Evolutionary conservation across 2,113 vertebrate genomes (phyloP).

Genomic region (Formicarius rufipectus): DNA sequence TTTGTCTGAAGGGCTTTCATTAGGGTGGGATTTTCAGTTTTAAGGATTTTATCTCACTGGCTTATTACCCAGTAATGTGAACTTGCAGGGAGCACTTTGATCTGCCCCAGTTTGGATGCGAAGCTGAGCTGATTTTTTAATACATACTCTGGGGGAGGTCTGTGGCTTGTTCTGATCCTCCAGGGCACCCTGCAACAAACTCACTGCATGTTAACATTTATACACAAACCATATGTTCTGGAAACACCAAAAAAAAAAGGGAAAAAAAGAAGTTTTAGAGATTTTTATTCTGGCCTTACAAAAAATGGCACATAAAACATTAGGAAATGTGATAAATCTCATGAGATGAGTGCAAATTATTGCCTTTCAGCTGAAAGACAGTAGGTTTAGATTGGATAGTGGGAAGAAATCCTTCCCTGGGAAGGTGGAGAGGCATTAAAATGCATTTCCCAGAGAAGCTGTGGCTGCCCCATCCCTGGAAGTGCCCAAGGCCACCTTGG

Average conservation of each 20-base stretch:
- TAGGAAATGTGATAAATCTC: slow-evolving; percentile 12
- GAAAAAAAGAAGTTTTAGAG: neutral
- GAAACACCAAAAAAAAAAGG: neutral
- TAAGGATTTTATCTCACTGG: neutral
- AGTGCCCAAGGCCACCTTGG: neutral
- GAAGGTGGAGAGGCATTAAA: neutral
- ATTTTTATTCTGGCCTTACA: neutral
- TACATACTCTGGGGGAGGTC: neutral
- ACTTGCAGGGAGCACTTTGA: neutral
- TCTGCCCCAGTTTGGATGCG: neutral
- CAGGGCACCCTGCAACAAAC: neutral
- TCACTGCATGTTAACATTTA: neutral
- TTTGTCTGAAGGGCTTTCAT: neutral
- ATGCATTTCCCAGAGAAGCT: neutral
- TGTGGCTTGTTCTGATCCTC: neutral
- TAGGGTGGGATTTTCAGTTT: neutral
- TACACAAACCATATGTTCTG: neutral
- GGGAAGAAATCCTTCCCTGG: neutral
- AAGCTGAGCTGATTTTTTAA: neutral
- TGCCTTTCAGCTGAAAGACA: neutral
- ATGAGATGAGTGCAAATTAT: neutral
- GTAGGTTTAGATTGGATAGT: neutral
- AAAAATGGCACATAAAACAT: neutral
- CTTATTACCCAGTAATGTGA: neutral
- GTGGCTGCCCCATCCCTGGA: neutral